phyloP scores from a whole-genome alignment of 2,113 vertebrate genomes.

The Turnix velox region DNA sequence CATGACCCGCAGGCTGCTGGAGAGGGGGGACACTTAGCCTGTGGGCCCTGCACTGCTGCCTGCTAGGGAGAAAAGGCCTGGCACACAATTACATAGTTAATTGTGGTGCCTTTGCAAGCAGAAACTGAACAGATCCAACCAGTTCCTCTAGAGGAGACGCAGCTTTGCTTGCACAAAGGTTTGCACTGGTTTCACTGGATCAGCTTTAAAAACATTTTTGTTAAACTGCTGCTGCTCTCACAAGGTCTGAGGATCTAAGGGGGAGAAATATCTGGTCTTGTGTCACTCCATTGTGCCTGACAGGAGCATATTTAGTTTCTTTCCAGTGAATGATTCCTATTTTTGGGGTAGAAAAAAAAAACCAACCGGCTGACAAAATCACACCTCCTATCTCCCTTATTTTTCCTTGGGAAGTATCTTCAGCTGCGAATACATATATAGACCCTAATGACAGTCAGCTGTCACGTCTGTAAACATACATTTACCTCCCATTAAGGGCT shows the following conservation, averaged over 20 bases:
- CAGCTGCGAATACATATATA: slow-evolving; percentile 46
- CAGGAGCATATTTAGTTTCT: not conserved
- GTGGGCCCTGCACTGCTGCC: not conserved
- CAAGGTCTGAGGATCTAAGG: not conserved
- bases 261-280: not conserved
- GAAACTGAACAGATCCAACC: not conserved
- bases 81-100: not conserved
- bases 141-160: not conserved
- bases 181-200: not conserved
- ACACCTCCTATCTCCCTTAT: not conserved
- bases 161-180: not conserved
- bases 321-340: not conserved
- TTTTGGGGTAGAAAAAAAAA: not conserved
- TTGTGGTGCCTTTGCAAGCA: not conserved
- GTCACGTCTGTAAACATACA: slow-evolving; percentile 74
- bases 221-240: not conserved
- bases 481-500: slow-evolving; percentile 75
- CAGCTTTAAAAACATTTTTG: not conserved
- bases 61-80: not conserved
- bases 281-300: not conserved
- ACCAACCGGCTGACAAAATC: not conserved
- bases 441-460: slow-evolving; percentile 75
- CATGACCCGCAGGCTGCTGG: not conserved
- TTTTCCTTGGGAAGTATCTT: slow-evolving; percentile 57
- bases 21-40: not conserved